Evolutionary conservation across 1,140 invertebrate genomes (phyloP), one percentile per base, ranked within the genome.

Genomic region (Archivesica marissinica): DNA sequence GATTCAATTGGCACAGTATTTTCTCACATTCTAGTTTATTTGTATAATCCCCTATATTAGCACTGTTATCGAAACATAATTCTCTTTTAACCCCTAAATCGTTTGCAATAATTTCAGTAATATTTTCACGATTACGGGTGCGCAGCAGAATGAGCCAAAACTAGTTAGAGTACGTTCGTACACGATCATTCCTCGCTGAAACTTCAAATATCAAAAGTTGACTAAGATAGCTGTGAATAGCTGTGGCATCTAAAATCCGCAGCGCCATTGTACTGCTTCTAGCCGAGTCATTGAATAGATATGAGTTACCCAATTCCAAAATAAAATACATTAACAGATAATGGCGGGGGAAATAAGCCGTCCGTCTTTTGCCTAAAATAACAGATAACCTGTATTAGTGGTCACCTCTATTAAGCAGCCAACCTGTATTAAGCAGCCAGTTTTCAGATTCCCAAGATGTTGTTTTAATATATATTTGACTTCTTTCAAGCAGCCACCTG

Each of bases 11-110:
- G 38, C 59, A 64, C 59, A 35, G 38, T 20, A 17, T 64, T 64
- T 64, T 64, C 59, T 64, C 59, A 64, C 59, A 35, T 64, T 35
- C 33, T 35, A 64, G 59, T 64, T 64, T 64, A 64, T 64, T 64
- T 64, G 59, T 64, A 33, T 25, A 64, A 64, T 64, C 59, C 23
- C 59, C 59, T 64, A 64, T 64, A 30, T 35, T 11, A 33, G 30
- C 59, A 35, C 30, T 35, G 59, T 35, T 64, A 35, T 64, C 33
- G 59, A 64, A 64, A 64, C n/a, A 64, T 64, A 64, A 64, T 64
- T 64, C 30, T 64, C 59, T 64, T 64, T 64, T 64, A n/a, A n/a
- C 59, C 20, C n/a, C 30, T 7, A 64, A 64, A 64, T 64, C 30
- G 59, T 17, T 64, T 64, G 59, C 59, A 64, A 64, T 64, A 64